Conservation (phyloP, 2,797 vertebrate genomes). For the Danio kyathit region DNA sequence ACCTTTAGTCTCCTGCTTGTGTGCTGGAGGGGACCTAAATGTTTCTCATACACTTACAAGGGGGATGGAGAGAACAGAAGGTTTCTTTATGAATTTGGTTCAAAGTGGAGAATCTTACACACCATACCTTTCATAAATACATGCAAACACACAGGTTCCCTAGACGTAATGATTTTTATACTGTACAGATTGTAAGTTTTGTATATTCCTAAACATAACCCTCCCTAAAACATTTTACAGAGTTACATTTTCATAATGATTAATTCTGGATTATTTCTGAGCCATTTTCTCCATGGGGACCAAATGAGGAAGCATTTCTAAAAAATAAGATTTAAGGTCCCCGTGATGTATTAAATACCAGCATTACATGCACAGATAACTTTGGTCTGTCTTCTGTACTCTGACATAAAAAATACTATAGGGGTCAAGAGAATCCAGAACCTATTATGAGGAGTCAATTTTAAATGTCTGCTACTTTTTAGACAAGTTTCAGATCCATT, state of each 20-base stretch:
- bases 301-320: no score
- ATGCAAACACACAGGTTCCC: not conserved
- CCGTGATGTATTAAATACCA: no score
- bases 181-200: no score
- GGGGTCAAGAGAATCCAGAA: not conserved
- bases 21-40: constrained; percentile 57
- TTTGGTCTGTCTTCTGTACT: not conserved
- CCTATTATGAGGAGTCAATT: constrained; percentile 1
- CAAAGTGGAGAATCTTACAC: constrained; percentile 29
- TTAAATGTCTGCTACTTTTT: not conserved
- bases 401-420: not conserved
- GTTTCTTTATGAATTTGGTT: constrained; percentile 34
- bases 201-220: no score
- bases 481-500: not conserved
- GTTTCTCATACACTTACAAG: constrained; percentile 22
- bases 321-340: no score
- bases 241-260: no score
- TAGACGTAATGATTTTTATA: no score
- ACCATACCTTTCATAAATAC: not conserved
- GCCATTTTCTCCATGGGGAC: no score
- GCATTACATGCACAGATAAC: not conserved
- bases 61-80: constrained; percentile 19
- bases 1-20: constrained; percentile 69
- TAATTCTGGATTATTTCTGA: no score
- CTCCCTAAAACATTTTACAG: no score